Conservation (phyloP, 2,888 invertebrate genomes). For the Pristionchus exspectatus region DNA sequence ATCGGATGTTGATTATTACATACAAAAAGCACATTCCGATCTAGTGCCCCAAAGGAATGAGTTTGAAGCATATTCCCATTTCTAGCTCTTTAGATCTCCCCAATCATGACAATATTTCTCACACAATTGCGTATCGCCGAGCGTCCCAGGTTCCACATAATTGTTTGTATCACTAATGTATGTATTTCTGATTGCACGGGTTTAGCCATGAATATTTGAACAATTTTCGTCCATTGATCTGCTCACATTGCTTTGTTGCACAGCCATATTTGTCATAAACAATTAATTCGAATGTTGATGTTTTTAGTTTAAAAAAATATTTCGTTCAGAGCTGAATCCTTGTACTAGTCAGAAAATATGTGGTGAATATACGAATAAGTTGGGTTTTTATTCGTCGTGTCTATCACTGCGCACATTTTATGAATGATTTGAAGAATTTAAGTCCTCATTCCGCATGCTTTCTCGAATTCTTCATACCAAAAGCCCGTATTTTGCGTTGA, state of each 20-base stretch:
- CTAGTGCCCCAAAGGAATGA: too few relatives aligned
- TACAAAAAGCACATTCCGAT: not conserved
- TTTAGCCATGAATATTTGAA: not conserved
- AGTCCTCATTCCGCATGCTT: too few relatives aligned
- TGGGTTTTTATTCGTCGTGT: too few relatives aligned
- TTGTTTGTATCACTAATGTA: constrained; percentile 2
- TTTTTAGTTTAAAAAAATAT: too few relatives aligned
- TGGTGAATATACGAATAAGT: too few relatives aligned
- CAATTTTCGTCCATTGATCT: not conserved
- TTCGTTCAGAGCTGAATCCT: too few relatives aligned
- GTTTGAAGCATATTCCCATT: not conserved
- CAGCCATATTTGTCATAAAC: not conserved
- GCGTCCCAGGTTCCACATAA: not conserved
- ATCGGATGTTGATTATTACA: not conserved
- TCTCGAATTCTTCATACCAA: too few relatives aligned
- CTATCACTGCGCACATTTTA: too few relatives aligned
- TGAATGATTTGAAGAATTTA: too few relatives aligned
- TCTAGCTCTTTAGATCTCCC: not conserved
- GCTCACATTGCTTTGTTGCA: constrained; percentile 23
- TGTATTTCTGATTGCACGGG: not conserved
- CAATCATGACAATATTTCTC: not conserved
- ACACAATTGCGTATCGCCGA: not conserved
- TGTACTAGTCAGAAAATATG: too few relatives aligned
- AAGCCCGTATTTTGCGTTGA: too few relatives aligned
- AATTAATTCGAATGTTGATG: not conserved